Evolutionary conservation across 2,888 invertebrate species (phyloP).

Genomic region (Torymus texanus): DNA sequence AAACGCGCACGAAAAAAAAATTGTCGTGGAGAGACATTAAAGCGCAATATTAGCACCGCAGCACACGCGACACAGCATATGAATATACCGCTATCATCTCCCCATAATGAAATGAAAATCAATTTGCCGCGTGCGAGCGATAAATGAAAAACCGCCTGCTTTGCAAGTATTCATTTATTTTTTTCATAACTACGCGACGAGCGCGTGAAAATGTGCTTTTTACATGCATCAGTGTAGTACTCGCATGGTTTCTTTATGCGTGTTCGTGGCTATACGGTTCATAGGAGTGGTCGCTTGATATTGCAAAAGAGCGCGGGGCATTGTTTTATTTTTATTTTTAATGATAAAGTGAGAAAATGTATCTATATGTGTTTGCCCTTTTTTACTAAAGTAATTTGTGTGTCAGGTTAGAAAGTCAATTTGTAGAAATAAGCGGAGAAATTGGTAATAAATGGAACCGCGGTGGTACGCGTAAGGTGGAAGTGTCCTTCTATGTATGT

Average conservation of each 20-base stretch:
- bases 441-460: too few species aligned
- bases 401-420: slow-evolving; percentile 4
- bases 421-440: background rate
- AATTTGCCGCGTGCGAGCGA: slow-evolving; percentile 40
- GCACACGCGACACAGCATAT: background rate
- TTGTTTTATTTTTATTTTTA: slow-evolving; percentile 30
- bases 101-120: slow-evolving; percentile 49
- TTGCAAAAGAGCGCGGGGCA: too few species aligned
- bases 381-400: slow-evolving; percentile 1
- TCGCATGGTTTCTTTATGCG: background rate
- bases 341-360: slow-evolving; percentile 4
- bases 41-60: slow-evolving; percentile 14
- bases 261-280: slow-evolving; percentile 9
- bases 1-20: background rate
- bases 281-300: slow-evolving; percentile 22
- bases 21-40: slow-evolving; percentile 8
- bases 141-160: slow-evolving; percentile 37
- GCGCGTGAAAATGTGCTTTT: slow-evolving; percentile 21
- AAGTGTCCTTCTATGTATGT: too few species aligned
- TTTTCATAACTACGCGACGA: slow-evolving; percentile 14
- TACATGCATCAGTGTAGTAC: slow-evolving; percentile 45
- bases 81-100: background rate
- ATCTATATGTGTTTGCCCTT: background rate
- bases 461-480: too few species aligned
- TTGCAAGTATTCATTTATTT: slow-evolving; percentile 31